Percentiles rank a stretch among this genome's conserved stretches.
phyloP scores from a whole-genome alignment of 2,113 vertebrate genomes.

The Peromyscus californicus region DNA sequence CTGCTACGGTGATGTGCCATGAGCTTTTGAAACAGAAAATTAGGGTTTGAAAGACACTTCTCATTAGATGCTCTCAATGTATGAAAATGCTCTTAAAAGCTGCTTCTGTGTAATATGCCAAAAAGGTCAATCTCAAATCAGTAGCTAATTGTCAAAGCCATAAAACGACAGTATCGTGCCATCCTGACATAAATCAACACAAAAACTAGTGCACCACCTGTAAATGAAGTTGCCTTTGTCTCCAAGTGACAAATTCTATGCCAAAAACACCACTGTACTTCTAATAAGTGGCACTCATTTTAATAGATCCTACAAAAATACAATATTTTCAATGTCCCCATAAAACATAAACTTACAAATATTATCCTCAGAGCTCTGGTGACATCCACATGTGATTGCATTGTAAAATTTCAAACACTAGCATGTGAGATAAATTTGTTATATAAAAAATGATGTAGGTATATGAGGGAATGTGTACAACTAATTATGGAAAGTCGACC shows the following conservation, averaged over 20 bases:
- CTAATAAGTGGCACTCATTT: slow-evolving; percentile 83
- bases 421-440: slow-evolving; percentile 58
- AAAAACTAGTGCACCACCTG: slow-evolving; percentile 69
- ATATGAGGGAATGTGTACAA: slow-evolving; percentile 30
- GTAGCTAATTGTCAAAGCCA: slow-evolving; percentile 62
- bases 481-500: slow-evolving; percentile 50
- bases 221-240: slow-evolving; percentile 75
- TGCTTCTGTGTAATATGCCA: slow-evolving; percentile 65
- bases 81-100: slow-evolving; percentile 71
- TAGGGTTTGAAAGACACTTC: slow-evolving; percentile 67
- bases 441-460: slow-evolving; percentile 33
- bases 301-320: slow-evolving; percentile 86
- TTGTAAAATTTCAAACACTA: slow-evolving; percentile 61
- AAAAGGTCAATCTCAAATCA: slow-evolving; percentile 61
- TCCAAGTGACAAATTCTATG: slow-evolving; percentile 78
- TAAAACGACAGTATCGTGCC: slow-evolving; percentile 63
- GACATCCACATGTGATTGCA: slow-evolving; percentile 35
- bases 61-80: slow-evolving; percentile 68
- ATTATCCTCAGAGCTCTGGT: slow-evolving; percentile 83
- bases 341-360: slow-evolving; percentile 85
- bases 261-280: slow-evolving; percentile 82
- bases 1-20: neutral
- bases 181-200: slow-evolving; percentile 70
- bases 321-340: slow-evolving; percentile 81
- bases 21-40: slow-evolving; percentile 67